Evolutionary conservation across 2,797 vertebrate species (phyloP).

Genomic region (Hylomyscus alleni): DNA sequence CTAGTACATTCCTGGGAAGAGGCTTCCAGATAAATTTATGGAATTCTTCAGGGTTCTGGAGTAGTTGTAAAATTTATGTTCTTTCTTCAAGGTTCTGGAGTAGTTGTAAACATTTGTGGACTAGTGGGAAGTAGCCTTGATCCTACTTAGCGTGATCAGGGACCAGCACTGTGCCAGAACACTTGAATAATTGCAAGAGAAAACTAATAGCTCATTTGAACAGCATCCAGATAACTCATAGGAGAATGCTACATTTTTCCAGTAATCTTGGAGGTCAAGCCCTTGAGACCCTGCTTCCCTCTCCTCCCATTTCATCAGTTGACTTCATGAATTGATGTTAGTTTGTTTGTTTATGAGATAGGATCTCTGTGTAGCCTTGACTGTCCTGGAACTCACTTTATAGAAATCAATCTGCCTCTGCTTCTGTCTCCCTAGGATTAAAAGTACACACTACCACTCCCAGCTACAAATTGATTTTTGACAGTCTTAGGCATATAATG

Average conservation of each 20-base stretch:
- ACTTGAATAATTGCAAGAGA: background rate
- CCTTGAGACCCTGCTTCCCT: background rate
- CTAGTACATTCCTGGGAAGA: background rate
- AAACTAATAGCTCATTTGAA: background rate
- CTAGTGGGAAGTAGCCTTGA: background rate
- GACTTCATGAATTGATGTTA: background rate
- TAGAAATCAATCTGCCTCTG: background rate
- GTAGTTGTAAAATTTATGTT: background rate
- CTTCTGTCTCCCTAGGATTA: background rate
- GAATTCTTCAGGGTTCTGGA: background rate
- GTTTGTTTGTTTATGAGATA: background rate
- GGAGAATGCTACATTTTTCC: background rate
- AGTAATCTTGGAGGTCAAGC: background rate
- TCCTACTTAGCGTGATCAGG: background rate
- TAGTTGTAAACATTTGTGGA: background rate
- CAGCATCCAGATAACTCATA: background rate
- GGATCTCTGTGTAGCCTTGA: background rate
- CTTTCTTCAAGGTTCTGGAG: background rate
- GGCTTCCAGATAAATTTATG: background rate
- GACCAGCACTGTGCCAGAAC: background rate
- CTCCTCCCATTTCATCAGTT: background rate
- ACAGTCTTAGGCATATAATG: background rate
- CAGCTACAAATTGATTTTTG: slow-evolving; percentile 1
- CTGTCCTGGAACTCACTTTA: background rate
- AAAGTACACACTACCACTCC: background rate